Conservation (phyloP, 92 coral and sea anemone genomes). For the Phymanthus crucifer region DNA sequence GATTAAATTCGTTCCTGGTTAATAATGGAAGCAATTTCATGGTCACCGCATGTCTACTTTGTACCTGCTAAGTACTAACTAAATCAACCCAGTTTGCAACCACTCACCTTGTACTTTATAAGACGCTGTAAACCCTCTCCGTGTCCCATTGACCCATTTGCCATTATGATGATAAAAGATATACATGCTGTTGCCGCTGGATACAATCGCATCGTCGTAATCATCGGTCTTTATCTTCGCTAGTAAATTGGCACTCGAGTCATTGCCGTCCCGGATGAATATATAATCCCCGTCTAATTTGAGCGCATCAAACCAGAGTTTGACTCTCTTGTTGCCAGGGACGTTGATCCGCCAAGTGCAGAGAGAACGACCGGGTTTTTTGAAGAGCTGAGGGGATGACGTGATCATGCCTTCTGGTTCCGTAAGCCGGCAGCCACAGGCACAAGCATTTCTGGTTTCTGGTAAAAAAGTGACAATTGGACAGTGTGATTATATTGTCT, state of each 20-base stretch:
- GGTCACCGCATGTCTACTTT: too few species aligned
- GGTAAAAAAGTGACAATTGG: background rate
- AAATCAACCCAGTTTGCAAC: background rate
- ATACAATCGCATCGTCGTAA: slow-evolving; percentile 43
- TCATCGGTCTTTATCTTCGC: slow-evolving; percentile 55
- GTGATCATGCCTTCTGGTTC: slow-evolving; percentile 83
- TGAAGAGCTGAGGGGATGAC: slow-evolving; percentile 79
- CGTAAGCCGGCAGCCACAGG: slow-evolving; percentile 87
- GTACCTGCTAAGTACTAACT: too few species aligned
- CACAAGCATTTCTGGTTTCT: slow-evolving; percentile 55
- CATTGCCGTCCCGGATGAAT: slow-evolving; percentile 77
- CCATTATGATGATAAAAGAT: slow-evolving; percentile 73
- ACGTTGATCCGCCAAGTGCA: slow-evolving; percentile 86
- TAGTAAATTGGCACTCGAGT: slow-evolving; percentile 68
- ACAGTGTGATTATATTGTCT: background rate
- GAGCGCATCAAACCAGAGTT: slow-evolving; percentile 87
- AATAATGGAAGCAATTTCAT: background rate
- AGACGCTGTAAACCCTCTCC: slow-evolving; percentile 82
- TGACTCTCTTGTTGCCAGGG: slow-evolving; percentile 49
- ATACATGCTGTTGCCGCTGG: slow-evolving; percentile 69
- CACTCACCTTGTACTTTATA: slow-evolving; percentile 54
- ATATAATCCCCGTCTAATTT: slow-evolving; percentile 79
- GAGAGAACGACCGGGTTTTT: slow-evolving; percentile 48
- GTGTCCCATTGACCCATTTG: slow-evolving; percentile 71
- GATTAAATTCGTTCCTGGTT: background rate